These are phyloP conservation scores for Paraplagusia blochii DNA, from an alignment of 2,113 vertebrate genomes.

Conservation along the genomic window DNA sequence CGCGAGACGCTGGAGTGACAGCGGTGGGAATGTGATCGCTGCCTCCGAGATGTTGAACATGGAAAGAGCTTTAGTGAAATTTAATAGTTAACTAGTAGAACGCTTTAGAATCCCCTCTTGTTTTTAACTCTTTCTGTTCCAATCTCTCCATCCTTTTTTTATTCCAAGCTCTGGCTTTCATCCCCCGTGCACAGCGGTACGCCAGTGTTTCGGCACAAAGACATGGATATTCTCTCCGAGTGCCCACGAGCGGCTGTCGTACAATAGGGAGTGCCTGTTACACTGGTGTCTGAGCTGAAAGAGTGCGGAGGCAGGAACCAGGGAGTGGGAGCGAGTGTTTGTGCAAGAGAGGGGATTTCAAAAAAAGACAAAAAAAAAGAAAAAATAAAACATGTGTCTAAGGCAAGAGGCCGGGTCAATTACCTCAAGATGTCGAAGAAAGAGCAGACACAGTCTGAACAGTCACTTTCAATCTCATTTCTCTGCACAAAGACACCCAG, in stretches of 20 bases:
- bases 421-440: slow-evolving; percentile 74
- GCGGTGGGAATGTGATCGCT: slow-evolving; percentile 3
- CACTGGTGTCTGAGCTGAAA: slow-evolving; percentile 8
- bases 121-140: slow-evolving; percentile 50
- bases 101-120: slow-evolving; percentile 42
- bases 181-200: slow-evolving; percentile 60
- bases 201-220: slow-evolving; percentile 51
- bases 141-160: slow-evolving; percentile 59
- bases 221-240: slow-evolving; percentile 55
- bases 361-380: slow-evolving; percentile 15
- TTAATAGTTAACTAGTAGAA: slow-evolving; percentile 24
- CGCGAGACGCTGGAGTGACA: slow-evolving; percentile 10
- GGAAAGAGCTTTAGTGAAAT: slow-evolving; percentile 50
- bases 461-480: slow-evolving; percentile 7
- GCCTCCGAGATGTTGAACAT: slow-evolving; percentile 22
- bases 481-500: slow-evolving; percentile 39
- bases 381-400: slow-evolving; percentile 33
- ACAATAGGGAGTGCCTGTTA: slow-evolving; percentile 18
- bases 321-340: slow-evolving; percentile 20
- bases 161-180: slow-evolving; percentile 63
- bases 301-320: slow-evolving; percentile 5
- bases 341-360: slow-evolving; percentile 37
- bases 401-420: slow-evolving; percentile 63
- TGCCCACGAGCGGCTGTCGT: slow-evolving; percentile 27
- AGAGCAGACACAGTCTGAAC: slow-evolving; percentile 51